Evolutionary conservation across 2,113 vertebrate genomes (phyloP), one percentile per base, ranked within the genome.

Genomic region (Ophiodon elongatus): DNA sequence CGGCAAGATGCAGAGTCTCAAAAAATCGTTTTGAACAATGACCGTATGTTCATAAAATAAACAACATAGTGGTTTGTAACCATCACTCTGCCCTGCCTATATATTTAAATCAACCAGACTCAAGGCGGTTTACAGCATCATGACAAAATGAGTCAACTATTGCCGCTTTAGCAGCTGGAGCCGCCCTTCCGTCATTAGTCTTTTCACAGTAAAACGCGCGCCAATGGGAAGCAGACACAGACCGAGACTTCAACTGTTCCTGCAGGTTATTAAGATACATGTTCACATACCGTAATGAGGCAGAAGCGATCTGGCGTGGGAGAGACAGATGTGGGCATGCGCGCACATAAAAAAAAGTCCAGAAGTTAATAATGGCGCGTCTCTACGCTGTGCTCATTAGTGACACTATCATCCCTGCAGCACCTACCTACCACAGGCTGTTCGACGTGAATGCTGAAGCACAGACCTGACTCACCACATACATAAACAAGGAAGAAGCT

Each of bases 381-480:
- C 43, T 50, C 50, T 57, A 14, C 71, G 47, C 62, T 56, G 77
- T 64, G 82, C 81, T 91, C 85, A 85, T 89, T 86, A 88, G 80
- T 47, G 60, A 72, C 50, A 60, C 79, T 63, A 54, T 75, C 74
- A 57, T 47, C 72, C 75, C 74, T 71, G 41, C 68, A 77, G 82
- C 54, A 50, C 74, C 43, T 59, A 67, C 65, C 64, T 45, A 69
- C 73, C 62, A 45, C 76, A 80, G 63, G 43, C 67, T 80, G 59
- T 15, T 70, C 13, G 64, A 29, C n/a, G 5, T n/a, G 71, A 57
- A 45, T 8, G 23, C 43, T 21, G 35, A 33, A 47, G 45, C 79
- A 4, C 35, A 47, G 54, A 45, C 43, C 67, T 29, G n/a, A 56
- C 17, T 75, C 29, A 52, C 3, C 68, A 65, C 77, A 59, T 25